Conservation (phyloP, 2,797 vertebrate species). For the Myotis pilosus region DNA sequence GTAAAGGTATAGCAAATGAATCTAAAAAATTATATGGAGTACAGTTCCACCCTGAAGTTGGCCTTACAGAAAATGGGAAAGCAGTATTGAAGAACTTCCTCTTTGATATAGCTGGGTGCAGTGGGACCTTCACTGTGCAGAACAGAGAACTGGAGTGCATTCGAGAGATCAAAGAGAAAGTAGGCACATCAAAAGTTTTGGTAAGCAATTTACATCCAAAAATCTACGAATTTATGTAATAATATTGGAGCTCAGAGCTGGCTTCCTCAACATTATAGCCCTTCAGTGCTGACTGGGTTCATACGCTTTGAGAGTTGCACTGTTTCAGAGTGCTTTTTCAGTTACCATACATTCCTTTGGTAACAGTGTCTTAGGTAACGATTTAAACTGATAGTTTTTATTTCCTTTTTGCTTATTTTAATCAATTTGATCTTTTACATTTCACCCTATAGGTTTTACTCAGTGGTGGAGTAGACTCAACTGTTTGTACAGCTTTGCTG, state of each 20-base stretch:
- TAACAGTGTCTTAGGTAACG: not conserved
- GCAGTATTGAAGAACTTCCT: conserved; percentile 96
- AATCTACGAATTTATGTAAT: not conserved
- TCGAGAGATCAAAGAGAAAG: conserved; percentile 92
- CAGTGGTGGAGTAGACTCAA: conserved; percentile 98
- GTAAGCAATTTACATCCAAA: conserved; percentile 83
- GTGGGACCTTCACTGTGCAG: conserved; percentile 94
- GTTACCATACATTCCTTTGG: not conserved
- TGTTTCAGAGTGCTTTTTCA: not conserved
- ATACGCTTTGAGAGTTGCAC: not conserved
- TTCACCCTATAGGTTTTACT: conserved; percentile 89
- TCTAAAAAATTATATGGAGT: conserved; percentile 98
- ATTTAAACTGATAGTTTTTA: not conserved
- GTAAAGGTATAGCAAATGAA: conserved; percentile 94
- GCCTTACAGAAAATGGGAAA: conserved; percentile 95
- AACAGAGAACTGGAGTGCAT: conserved; percentile 94
- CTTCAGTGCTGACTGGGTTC: not conserved
- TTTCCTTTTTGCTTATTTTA: conserved; percentile 7
- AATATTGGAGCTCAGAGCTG: not conserved
- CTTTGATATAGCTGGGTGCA: conserved; percentile 97
- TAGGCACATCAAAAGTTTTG: conserved; percentile 96
- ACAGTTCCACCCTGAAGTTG: conserved; percentile 98
- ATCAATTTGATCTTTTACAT: not conserved
- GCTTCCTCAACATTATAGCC: not conserved
- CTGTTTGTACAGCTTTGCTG: conserved; percentile 97